Conservation (phyloP, 2,113 vertebrate genomes). For the Chamaea fasciata region DNA sequence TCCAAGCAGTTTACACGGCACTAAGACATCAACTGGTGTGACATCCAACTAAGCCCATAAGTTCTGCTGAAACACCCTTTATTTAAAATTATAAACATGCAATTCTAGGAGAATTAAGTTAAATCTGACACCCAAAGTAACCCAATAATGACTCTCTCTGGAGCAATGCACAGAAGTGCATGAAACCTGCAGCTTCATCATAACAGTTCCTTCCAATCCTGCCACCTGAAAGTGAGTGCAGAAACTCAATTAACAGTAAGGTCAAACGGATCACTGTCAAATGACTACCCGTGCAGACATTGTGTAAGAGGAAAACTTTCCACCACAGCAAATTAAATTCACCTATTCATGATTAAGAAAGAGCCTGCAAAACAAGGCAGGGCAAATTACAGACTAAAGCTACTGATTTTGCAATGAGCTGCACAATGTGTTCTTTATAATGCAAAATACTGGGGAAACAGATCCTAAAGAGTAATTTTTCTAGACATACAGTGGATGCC, state of each 20-base stretch:
- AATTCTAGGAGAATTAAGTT: neutral
- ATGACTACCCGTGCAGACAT: neutral
- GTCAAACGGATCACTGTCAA: neutral
- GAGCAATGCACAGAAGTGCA: neutral
- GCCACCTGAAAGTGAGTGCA: neutral
- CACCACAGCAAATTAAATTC: constrained; percentile 27
- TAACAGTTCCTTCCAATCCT: neutral
- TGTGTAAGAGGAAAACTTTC: constrained; percentile 31
- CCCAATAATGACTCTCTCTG: neutral
- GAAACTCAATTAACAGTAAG: constrained; percentile 14
- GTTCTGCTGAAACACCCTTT: neutral
- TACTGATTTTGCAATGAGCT: constrained; percentile 13
- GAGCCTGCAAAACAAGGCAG: neutral
- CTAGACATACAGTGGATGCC: neutral
- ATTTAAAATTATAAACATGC: neutral
- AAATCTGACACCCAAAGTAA: neutral
- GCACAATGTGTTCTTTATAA: constrained; percentile 32
- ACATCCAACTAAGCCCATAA: neutral
- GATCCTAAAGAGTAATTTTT: constrained; percentile 1
- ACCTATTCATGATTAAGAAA: constrained; percentile 44
- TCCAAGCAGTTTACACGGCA: neutral
- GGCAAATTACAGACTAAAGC: constrained; percentile 27
- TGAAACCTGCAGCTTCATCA: neutral
- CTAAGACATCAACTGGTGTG: neutral
- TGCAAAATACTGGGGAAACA: constrained; percentile 15